Conservation (phyloP, 1,140 invertebrate genomes). For the Xylocopa sonorina region DNA sequence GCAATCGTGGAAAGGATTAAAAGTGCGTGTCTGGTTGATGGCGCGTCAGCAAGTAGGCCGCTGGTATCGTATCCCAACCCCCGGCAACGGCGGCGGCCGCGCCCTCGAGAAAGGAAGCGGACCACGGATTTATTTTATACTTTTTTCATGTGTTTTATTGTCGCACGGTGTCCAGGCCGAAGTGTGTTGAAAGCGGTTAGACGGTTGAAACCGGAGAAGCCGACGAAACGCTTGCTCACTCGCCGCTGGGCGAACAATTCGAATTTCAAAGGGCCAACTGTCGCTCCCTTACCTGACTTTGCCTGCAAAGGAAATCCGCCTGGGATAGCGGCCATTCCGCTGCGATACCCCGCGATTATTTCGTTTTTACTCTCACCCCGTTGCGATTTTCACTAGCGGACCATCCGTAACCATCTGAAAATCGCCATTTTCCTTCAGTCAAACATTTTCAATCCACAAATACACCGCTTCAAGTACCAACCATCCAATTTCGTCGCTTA, state of each 20-base stretch:
- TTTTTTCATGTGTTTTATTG: constrained; percentile 65
- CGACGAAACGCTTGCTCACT: constrained; percentile 78
- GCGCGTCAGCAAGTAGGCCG: constrained; percentile 10
- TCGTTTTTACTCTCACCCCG: constrained; percentile 14
- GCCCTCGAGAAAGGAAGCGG: constrained; percentile 42
- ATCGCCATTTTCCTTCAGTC: neutral
- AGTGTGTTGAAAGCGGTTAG: constrained; percentile 79
- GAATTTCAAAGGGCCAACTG: constrained; percentile 77
- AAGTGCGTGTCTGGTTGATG: neutral
- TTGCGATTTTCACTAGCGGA: neutral
- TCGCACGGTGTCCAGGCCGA: constrained; percentile 60
- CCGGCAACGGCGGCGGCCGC: constrained; percentile 15
- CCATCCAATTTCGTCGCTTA: too few relatives aligned
- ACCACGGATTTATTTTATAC: constrained; percentile 58
- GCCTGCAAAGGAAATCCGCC: constrained; percentile 67
- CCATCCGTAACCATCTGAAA: neutral
- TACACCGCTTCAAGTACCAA: too few relatives aligned
- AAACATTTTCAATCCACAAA: too few relatives aligned
- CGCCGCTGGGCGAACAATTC: constrained; percentile 77
- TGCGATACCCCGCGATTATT: constrained; percentile 27
- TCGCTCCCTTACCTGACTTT: constrained; percentile 62
- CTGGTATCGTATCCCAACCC: neutral
- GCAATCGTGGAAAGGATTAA: constrained; percentile 5
- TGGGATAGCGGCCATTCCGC: constrained; percentile 26
- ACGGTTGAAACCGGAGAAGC: constrained; percentile 81